Evolutionary conservation across 2,113 vertebrate genomes (phyloP), one percentile per base, ranked within the genome.

Genomic region (Channa argus): DNA sequence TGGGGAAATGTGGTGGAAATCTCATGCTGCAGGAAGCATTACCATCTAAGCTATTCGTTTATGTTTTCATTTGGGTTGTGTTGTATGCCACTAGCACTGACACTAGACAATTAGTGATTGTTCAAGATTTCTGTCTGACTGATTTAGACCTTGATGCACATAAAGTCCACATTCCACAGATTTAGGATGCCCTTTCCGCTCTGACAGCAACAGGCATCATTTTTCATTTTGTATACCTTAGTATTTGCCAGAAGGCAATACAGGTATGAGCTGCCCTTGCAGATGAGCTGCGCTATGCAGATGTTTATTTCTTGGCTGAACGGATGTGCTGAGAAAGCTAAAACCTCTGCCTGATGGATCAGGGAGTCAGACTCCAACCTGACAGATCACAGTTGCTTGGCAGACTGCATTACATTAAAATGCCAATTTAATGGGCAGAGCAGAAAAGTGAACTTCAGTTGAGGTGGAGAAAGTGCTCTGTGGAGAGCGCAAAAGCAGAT

Each of bases 321-420:
- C 61, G 72, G 62, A 88, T 63, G 71, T 81, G 65, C 49, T 71
- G 55, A 70, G 14, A 77, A 43, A 53, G 52, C n/a, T 37, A 80
- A 60, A 71, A 51, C 51, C 43, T 72, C 12, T 53, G 75, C 56
- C 77, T 54, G 76, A 53, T 62, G 59, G 52, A 24, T 14, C 8
- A 49, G 73, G 60, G 68, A 73, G 84, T 74, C 39, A 54, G 72
- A 67, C 77, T 50, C 36, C 12, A 0, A 63, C 50, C 3, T 83
- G 85, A 91, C n/a, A 5, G 2, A 70, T 68, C 68, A 63, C 88
- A 92, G 87, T 88, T 91, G 90, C 67, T 71, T 56, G 46, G 65
- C 37, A 72, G 73, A 82, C 71, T 66, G 8, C 14, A 37, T 80
- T 86, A 63, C 64, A 65, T 45, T 49, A 44, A 82, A 83, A 74